Percentiles rank a stretch among this genome's conserved stretches.
Conservation (phyloP, 1,140 invertebrate species). For the Asbolus verrucosus region DNA sequence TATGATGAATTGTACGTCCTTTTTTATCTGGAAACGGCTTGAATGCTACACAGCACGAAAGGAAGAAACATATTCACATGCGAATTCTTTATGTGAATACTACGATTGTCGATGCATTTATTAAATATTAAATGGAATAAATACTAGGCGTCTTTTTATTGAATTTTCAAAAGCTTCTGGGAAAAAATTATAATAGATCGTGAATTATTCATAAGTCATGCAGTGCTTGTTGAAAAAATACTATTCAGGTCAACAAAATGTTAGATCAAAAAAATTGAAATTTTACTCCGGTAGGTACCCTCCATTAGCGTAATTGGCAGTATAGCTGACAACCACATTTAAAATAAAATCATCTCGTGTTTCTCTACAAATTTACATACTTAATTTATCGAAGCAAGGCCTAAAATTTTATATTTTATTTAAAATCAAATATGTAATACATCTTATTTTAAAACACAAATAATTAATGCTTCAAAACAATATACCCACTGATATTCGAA, state of each 20-base stretch:
- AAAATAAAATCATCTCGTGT: no score
- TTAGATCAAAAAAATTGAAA: background rate
- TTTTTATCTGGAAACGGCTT: background rate
- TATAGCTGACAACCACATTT: no score
- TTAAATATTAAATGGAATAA: constrained; percentile 2
- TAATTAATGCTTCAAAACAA: no score
- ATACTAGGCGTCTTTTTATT: background rate
- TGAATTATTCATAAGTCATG: background rate
- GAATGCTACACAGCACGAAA: background rate
- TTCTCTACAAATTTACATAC: no score
- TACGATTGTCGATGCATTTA: constrained; percentile 4
- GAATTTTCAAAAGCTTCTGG: constrained; percentile 4
- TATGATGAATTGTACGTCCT: constrained; percentile 7
- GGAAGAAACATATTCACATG: background rate
- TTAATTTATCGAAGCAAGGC: no score
- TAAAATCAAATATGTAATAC: no score
- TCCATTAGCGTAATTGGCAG: no score
- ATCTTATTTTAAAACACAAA: no score
- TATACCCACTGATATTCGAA: no score
- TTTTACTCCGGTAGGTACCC: no score
- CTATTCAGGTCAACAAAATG: background rate
- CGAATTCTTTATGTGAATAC: background rate
- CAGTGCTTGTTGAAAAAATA: background rate
- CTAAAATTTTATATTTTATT: no score
- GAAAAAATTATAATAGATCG: background rate